Percentiles rank a stretch among this genome's conserved stretches.
These are phyloP conservation scores for Drosophila bipectinata DNA, from an alignment of 1,140 invertebrate species.

Conservation along the genomic window DNA sequence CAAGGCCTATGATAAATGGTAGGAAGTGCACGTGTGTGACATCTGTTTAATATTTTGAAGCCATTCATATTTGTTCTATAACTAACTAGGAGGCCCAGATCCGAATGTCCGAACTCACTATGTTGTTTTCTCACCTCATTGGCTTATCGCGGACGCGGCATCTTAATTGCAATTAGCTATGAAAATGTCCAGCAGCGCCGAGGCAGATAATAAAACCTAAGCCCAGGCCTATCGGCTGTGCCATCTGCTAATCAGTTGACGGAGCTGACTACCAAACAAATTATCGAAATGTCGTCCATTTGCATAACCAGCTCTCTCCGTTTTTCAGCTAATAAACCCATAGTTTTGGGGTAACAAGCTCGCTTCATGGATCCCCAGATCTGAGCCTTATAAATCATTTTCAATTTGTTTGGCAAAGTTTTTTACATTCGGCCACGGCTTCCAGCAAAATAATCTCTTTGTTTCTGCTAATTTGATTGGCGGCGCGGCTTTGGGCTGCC, in stretches of 20 bases:
- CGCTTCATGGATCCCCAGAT: conserved; percentile 1
- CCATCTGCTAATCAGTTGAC: conserved; percentile 72
- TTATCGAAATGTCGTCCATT: conserved; percentile 58
- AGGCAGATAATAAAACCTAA: conserved; percentile 46
- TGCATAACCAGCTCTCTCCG: conserved; percentile 55
- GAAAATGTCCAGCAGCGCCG: conserved; percentile 52
- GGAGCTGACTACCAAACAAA: conserved; percentile 67
- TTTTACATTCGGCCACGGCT: conserved; percentile 12
- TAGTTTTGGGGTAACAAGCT: conserved; percentile 66
- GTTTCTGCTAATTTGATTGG: conserved; percentile 71
- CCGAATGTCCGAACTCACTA: conserved; percentile 20
- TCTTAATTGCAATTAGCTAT: conserved; percentile 81
- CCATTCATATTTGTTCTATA: conserved; percentile 4
- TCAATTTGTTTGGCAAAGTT: conserved; percentile 56
- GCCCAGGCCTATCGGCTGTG: conserved; percentile 45
- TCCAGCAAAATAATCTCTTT: conserved; percentile 68
- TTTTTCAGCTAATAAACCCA: conserved; percentile 58
- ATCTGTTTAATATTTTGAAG: neutral
- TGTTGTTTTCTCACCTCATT: conserved; percentile 69
- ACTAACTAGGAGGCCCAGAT: neutral
- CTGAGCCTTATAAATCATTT: conserved; percentile 64
- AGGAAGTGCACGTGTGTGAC: conserved; percentile 1
- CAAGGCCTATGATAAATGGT: neutral
- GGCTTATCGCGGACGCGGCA: conserved; percentile 54
- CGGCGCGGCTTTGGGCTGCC: conserved; percentile 21